Percentiles rank a stretch among this genome's conserved stretches.
Conservation (phyloP, 2,797 vertebrate genomes). For the Leuciscus waleckii region DNA sequence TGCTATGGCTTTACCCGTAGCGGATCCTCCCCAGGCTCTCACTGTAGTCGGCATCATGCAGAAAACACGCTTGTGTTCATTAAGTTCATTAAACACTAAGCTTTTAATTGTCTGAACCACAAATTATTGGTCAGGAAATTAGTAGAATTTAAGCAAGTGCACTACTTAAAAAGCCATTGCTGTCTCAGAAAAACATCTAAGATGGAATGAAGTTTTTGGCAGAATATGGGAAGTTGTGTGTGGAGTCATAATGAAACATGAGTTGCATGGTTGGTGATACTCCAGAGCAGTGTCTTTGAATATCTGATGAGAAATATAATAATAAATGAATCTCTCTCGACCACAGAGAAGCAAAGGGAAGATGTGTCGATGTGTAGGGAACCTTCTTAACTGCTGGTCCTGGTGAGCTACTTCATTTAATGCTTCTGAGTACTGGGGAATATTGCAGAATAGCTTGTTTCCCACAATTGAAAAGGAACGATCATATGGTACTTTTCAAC, state of each 20-base stretch:
- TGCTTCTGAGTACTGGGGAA: too few species aligned
- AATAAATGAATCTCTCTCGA: neutral
- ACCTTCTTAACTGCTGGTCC: neutral
- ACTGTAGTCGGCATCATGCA: neutral
- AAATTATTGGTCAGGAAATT: neutral
- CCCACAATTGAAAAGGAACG: neutral
- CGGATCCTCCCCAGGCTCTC: slow-evolving; percentile 1
- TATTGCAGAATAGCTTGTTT: neutral
- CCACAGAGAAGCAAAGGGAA: neutral
- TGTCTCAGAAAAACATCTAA: neutral
- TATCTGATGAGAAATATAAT: neutral
- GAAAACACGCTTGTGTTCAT: neutral
- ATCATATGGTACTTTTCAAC: neutral
- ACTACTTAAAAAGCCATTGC: neutral
- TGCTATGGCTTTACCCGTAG: slow-evolving; percentile 23
- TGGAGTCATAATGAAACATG: neutral
- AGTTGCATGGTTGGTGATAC: neutral
- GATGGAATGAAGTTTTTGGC: neutral
- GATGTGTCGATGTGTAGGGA: neutral
- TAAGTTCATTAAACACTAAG: neutral
- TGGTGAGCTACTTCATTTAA: neutral
- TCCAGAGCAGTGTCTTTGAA: neutral
- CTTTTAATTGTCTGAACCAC: neutral
- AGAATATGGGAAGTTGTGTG: neutral
- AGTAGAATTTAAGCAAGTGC: neutral